These are phyloP conservation scores for Sepioteuthis lessoniana DNA, from an alignment of 2,888 invertebrate species.

Conservation along the genomic window DNA sequence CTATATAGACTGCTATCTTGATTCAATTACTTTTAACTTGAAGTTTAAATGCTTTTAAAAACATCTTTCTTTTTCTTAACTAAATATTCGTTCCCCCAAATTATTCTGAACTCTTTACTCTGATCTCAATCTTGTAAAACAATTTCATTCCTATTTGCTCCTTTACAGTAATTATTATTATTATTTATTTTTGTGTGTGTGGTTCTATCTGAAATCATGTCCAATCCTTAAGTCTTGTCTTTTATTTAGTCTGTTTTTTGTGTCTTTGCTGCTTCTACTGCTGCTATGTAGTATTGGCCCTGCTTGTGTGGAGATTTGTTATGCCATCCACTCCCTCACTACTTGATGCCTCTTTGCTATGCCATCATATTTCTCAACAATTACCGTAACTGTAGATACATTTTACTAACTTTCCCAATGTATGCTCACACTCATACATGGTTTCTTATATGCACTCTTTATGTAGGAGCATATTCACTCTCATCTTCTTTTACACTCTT, in stretches of 20 bases:
- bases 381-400: neutral
- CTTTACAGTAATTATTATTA: neutral
- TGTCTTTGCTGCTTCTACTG: neutral
- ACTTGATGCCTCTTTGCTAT: conserved; percentile 13
- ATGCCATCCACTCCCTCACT: neutral
- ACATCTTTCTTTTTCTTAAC: neutral
- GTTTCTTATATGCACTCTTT: neutral
- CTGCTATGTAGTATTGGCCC: conserved; percentile 33
- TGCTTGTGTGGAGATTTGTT: conserved; percentile 10
- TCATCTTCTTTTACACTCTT: neutral
- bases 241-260: conserved; percentile 15
- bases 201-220: conserved; percentile 4
- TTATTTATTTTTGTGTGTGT: neutral
- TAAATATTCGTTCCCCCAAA: neutral
- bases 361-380: neutral
- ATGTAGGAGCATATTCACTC: neutral
- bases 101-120: neutral
- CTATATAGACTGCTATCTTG: too few relatives aligned
- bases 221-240: conserved; percentile 23
- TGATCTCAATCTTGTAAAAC: neutral
- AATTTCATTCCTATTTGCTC: neutral
- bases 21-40: too few relatives aligned
- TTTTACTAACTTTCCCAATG: neutral
- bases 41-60: too few relatives aligned
- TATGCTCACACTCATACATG: neutral